Conservation (phyloP, 2,888 invertebrate species). For the Callyntrura sp. region DNA sequence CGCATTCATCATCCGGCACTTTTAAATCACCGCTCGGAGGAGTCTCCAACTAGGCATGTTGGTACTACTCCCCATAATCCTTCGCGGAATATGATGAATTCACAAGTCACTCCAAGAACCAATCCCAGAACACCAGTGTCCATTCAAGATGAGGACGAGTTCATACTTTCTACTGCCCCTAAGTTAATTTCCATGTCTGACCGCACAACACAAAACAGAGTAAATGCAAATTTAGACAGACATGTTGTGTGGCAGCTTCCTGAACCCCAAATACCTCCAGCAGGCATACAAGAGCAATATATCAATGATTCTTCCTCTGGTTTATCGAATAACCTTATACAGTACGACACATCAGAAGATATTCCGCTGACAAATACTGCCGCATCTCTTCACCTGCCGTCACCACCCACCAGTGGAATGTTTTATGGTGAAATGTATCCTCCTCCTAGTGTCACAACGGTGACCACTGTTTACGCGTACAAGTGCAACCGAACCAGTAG, state of each 20-base stretch:
- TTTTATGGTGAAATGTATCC: slow-evolving; percentile 1
- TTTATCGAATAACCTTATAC: background rate
- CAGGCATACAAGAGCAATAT: background rate
- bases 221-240: slow-evolving; percentile 52
- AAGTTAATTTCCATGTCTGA: background rate
- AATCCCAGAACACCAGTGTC: background rate
- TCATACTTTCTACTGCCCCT: background rate
- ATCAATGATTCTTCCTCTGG: background rate
- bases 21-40: background rate
- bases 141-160: background rate
- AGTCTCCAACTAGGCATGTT: too few relatives aligned
- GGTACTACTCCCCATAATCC: slow-evolving; percentile 1
- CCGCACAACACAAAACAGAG: slow-evolving; percentile 47
- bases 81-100: slow-evolving; percentile 22
- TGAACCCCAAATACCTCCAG: background rate
- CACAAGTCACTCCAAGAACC: background rate
- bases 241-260: slow-evolving; percentile 26
- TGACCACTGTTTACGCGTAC: slow-evolving; percentile 67
- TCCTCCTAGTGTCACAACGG: slow-evolving; percentile 23
- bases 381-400: slow-evolving; percentile 35
- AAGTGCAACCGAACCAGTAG: slow-evolving; percentile 38
- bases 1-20: slow-evolving; percentile 15
- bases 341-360: background rate
- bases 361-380: slow-evolving; percentile 36
- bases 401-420: slow-evolving; percentile 14